Percentiles rank a stretch among this genome's conserved stretches.
These are phyloP conservation scores for Melanotaenia pygmaea DNA, from an alignment of 2,797 vertebrate species.

Conservation along the genomic window DNA sequence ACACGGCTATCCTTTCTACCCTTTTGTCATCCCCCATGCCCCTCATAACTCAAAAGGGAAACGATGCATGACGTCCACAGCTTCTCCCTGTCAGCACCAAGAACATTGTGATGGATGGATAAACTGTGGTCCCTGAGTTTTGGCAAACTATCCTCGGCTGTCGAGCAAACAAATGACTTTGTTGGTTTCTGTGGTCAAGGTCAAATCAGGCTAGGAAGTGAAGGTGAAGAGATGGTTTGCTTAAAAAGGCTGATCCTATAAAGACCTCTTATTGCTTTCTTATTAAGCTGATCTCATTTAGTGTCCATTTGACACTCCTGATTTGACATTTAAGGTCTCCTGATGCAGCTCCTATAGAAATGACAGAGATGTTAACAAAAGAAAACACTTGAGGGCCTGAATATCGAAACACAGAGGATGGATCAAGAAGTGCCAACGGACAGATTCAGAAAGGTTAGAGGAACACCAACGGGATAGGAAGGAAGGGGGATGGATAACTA, in stretches of 20 bases:
- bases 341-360: constrained; percentile 39
- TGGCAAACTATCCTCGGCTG: constrained; percentile 43
- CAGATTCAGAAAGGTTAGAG: constrained; percentile 61
- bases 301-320: constrained; percentile 2
- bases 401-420: constrained; percentile 36
- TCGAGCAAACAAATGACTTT: constrained; percentile 58
- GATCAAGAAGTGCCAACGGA: constrained; percentile 48
- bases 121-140: constrained; percentile 25
- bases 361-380: constrained; percentile 31
- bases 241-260: not conserved
- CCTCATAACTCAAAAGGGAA: constrained; percentile 65
- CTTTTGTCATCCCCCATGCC: constrained; percentile 32
- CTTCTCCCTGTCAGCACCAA: constrained; percentile 54
- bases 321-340: constrained; percentile 41
- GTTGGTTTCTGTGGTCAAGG: constrained; percentile 52
- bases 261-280: not conserved
- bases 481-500: constrained; percentile 30
- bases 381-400: constrained; percentile 25
- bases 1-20: not conserved
- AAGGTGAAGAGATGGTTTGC: constrained; percentile 11
- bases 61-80: constrained; percentile 47
- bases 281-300: not conserved
- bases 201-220: constrained; percentile 27
- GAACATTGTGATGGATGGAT: constrained; percentile 66
- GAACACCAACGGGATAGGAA: constrained; percentile 30